These are phyloP conservation scores for Cephus rjabovi DNA, from an alignment of 2,888 invertebrate genomes.

Conservation along the genomic window DNA sequence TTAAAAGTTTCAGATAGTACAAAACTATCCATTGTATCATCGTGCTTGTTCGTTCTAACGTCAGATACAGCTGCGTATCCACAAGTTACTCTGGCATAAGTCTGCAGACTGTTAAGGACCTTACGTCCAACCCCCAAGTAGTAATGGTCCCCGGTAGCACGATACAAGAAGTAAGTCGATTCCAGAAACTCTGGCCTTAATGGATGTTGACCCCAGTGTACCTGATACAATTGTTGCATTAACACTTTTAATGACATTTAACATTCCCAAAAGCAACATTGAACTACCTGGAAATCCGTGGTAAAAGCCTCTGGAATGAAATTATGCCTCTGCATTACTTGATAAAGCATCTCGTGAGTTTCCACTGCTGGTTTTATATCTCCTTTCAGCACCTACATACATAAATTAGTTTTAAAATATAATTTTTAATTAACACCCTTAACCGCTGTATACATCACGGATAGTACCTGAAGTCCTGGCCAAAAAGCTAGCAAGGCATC, in stretches of 20 bases:
- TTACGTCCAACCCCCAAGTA: conserved; percentile 93
- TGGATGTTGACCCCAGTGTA: conserved; percentile 99
- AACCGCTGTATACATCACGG: background rate
- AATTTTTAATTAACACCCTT: conserved; percentile 1
- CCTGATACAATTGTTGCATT: conserved; percentile 66
- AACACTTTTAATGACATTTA: conserved; percentile 6
- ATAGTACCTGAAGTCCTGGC: conserved; percentile 92
- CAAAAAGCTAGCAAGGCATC: conserved; percentile 97
- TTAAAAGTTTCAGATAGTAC: conserved; percentile 98
- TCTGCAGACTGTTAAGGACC: conserved; percentile 89
- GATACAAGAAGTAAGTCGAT: conserved; percentile 96
- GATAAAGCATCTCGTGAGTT: conserved; percentile 98
- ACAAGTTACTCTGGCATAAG: conserved; percentile 92
- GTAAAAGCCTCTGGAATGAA: conserved; percentile 99
- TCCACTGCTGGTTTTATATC: conserved; percentile 98
- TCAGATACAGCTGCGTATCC: conserved; percentile 98
- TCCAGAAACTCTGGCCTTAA: conserved; percentile 97
- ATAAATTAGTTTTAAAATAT: background rate
- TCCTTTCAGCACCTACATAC: conserved; percentile 77
- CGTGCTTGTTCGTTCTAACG: conserved; percentile 88
- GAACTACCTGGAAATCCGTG: conserved; percentile 86
- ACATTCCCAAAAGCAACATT: background rate
- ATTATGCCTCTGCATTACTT: conserved; percentile 97
- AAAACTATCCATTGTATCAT: conserved; percentile 98
- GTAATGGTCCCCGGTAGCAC: conserved; percentile 95